phyloP scores from a whole-genome alignment of 2,888 invertebrate species.

The Agrochola litura region DNA sequence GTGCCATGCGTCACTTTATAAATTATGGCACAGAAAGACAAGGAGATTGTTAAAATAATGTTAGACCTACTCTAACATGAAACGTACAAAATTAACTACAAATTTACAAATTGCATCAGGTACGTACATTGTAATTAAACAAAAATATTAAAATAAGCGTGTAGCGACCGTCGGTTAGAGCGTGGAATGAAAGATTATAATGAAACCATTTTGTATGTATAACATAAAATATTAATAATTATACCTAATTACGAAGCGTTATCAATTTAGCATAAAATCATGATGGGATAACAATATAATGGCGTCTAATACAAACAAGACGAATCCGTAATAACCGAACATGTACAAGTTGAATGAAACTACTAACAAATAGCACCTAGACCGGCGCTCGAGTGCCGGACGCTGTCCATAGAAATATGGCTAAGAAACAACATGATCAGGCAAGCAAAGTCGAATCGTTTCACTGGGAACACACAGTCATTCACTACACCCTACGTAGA shows the following conservation, averaged over 20 bases:
- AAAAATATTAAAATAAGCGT: constrained; percentile 77
- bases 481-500: constrained; percentile 71
- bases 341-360: constrained; percentile 65
- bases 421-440: constrained; percentile 79
- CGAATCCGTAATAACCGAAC: constrained; percentile 58
- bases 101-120: constrained; percentile 84
- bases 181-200: constrained; percentile 79
- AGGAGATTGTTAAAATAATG: constrained; percentile 69
- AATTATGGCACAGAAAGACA: constrained; percentile 80
- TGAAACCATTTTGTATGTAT: constrained; percentile 56
- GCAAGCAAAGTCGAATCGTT: constrained; percentile 81
- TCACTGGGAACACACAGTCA: constrained; percentile 72
- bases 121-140: constrained; percentile 81
- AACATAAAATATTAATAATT: constrained; percentile 55
- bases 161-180: constrained; percentile 72
- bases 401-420: constrained; percentile 72
- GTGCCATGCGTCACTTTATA: constrained; percentile 70
- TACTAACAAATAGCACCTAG: constrained; percentile 86
- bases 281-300: constrained; percentile 54
- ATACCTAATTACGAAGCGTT: constrained; percentile 58
- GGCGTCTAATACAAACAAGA: constrained; percentile 53
- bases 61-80: constrained; percentile 71
- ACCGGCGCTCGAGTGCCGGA: constrained; percentile 73
- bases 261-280: constrained; percentile 55
- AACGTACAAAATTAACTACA: constrained; percentile 82